phyloP scores from a whole-genome alignment of 2,113 vertebrate genomes.

The Recurvirostra avosetta region DNA sequence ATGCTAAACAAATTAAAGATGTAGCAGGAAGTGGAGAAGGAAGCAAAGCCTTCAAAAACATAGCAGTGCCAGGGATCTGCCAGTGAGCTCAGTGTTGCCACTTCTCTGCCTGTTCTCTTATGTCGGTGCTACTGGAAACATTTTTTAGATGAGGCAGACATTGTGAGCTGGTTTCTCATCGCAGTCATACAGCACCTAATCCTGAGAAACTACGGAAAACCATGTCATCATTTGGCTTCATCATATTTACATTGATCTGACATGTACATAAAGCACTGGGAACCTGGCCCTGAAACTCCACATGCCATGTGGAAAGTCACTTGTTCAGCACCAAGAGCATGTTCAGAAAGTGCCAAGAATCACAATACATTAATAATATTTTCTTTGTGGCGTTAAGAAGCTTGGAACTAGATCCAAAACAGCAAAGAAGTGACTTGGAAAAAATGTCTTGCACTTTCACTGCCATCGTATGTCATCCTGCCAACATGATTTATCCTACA shows the following conservation, averaged over 20 bases:
- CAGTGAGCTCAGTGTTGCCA: neutral
- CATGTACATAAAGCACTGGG: neutral
- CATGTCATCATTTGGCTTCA: neutral
- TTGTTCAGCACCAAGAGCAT: neutral
- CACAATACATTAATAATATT: slow-evolving; percentile 44
- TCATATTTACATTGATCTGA: neutral
- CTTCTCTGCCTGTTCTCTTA: neutral
- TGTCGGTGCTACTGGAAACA: neutral
- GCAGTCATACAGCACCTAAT: neutral
- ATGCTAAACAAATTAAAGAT: slow-evolving; percentile 11
- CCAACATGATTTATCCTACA: slow-evolving; percentile 4
- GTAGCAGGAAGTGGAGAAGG: neutral
- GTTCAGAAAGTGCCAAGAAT: slow-evolving; percentile 22
- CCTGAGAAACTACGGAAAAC: neutral
- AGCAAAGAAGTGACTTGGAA: slow-evolving; percentile 8
- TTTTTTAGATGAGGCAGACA: neutral
- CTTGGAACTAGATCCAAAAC: neutral
- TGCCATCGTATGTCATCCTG: neutral
- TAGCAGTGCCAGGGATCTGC: neutral
- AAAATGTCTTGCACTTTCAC: neutral
- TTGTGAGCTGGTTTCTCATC: neutral
- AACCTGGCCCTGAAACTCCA: neutral
- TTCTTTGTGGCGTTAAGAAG: neutral
- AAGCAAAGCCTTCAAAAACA: neutral
- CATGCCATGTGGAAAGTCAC: neutral